Evolutionary conservation across 2,888 invertebrate genomes (phyloP).

Genomic region (Scaptomyza caliginosa): DNA sequence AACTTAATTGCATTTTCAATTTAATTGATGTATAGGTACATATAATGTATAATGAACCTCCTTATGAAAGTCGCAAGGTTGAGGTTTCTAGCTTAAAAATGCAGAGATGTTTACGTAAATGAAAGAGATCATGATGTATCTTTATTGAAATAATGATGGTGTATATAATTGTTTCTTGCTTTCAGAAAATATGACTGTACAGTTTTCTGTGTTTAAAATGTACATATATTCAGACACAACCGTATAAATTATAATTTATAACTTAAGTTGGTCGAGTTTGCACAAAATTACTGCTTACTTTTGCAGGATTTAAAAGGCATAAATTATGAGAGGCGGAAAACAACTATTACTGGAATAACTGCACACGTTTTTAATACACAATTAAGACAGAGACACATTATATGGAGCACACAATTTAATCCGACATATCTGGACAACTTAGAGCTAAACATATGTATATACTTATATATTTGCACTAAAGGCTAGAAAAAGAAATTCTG

Average conservation of each 20-base stretch:
- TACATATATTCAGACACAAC: not conserved
- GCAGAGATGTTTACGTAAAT: not conserved
- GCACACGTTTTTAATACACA: not conserved
- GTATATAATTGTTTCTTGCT: not conserved
- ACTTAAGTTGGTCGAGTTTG: constrained; percentile 29
- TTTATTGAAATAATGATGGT: not conserved
- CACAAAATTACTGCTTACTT: constrained; percentile 11
- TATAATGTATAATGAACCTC: no score
- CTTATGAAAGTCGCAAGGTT: no score
- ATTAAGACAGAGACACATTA: constrained; percentile 15
- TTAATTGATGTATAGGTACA: no score
- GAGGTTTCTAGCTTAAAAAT: not conserved
- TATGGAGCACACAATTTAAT: not conserved
- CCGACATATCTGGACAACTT: not conserved
- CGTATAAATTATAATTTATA: constrained; percentile 6
- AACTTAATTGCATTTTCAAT: not conserved
- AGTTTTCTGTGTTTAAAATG: not conserved
- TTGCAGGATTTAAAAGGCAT: constrained; percentile 56
- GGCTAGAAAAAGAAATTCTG: constrained; percentile 36
- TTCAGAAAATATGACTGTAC: not conserved
- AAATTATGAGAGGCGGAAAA: constrained; percentile 55
- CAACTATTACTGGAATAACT: constrained; percentile 2
- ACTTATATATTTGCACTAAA: constrained; percentile 59
- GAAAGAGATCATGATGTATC: not conserved
- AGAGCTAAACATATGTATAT: constrained; percentile 7